Conservation (phyloP, 1,140 invertebrate species). For the Tetragonula clypearis region DNA sequence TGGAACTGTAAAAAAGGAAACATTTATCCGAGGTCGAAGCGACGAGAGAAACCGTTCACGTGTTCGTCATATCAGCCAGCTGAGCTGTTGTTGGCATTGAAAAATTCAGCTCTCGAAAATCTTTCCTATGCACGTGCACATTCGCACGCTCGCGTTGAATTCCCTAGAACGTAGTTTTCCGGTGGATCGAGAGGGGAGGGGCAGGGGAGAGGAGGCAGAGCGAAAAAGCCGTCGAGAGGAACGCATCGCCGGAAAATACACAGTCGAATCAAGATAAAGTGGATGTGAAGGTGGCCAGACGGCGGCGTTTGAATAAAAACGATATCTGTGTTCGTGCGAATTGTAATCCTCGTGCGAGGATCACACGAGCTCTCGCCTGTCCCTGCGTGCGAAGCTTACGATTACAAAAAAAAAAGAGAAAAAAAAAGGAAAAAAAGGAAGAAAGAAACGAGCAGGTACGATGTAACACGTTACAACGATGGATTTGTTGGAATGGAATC, state of each 20-base stretch:
- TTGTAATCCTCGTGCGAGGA: constrained; percentile 10
- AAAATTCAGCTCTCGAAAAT: constrained; percentile 67
- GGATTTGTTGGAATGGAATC: neutral
- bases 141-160: constrained; percentile 72
- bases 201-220: neutral
- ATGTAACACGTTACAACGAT: neutral
- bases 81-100: constrained; percentile 64
- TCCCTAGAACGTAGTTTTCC: constrained; percentile 54
- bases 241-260: constrained; percentile 72
- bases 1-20: neutral
- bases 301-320: constrained; percentile 37
- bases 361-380: neutral
- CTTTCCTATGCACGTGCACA: constrained; percentile 68
- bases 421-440: no score
- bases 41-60: constrained; percentile 29
- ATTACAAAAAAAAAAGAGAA: neutral
- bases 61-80: constrained; percentile 37
- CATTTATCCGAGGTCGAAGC: neutral
- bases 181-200: constrained; percentile 14
- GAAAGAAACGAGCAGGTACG: neutral
- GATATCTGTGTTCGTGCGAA: constrained; percentile 31
- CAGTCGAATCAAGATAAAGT: constrained; percentile 58
- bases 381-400: neutral
- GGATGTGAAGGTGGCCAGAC: constrained; percentile 31
- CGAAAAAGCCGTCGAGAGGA: constrained; percentile 55